These are phyloP conservation scores for Caerostris extrusa DNA, from an alignment of 1,140 invertebrate genomes.

Conservation along the genomic window DNA sequence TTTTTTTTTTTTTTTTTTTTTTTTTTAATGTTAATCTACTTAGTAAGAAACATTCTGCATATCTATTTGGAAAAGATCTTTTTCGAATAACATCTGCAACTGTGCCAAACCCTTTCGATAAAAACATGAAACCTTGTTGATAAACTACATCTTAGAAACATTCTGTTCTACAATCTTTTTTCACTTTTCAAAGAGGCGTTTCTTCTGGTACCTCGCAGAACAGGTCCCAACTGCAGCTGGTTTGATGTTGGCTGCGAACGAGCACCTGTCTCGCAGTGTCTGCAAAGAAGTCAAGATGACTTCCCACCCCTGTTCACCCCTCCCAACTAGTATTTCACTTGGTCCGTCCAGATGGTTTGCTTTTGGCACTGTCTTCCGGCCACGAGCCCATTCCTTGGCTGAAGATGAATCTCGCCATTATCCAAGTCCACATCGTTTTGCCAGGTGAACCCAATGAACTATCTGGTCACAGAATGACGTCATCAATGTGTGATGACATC, in stretches of 20 bases:
- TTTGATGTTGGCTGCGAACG: neutral
- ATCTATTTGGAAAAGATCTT: neutral
- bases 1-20: no score
- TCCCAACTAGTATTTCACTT: conserved; percentile 54
- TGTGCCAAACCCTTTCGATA: neutral
- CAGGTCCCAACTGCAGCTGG: conserved; percentile 65
- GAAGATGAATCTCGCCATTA: no score
- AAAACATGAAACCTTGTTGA: neutral
- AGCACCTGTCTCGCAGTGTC: conserved; percentile 47
- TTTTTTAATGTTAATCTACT: no score
- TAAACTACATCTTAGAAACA: neutral
- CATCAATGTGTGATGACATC: neutral
- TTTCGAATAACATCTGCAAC: neutral
- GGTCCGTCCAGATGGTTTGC: conserved; percentile 49
- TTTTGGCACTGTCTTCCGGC: conserved; percentile 46
- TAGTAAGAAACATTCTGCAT: no score
- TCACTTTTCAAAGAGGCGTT: conserved; percentile 50
- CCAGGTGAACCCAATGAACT: conserved; percentile 22
- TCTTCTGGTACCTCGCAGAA: conserved; percentile 30
- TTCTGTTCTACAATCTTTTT: neutral
- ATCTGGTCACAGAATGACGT: neutral
- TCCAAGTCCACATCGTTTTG: neutral
- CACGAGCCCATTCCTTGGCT: conserved; percentile 13
- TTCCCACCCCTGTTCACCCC: conserved; percentile 10
- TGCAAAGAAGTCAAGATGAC: conserved; percentile 48